Conservation (phyloP, 2,797 vertebrate genomes). For the Triplophysa bombifrons region DNA sequence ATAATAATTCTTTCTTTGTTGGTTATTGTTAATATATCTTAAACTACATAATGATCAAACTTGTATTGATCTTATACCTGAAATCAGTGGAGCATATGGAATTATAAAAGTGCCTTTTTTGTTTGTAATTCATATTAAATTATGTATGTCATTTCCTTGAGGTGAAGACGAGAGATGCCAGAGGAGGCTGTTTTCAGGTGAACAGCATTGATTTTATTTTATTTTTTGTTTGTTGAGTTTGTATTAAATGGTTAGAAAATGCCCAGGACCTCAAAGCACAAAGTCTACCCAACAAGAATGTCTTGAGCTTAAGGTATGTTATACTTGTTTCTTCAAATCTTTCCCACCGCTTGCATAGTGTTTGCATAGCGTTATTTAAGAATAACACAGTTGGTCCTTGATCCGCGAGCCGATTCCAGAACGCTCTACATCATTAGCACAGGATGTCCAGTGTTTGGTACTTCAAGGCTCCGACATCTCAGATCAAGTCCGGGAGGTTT, state of each 20-base stretch:
- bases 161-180: constrained; percentile 70
- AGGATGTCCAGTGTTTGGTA: background rate
- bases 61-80: constrained; percentile 72
- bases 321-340: background rate
- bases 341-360: background rate
- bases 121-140: constrained; percentile 62
- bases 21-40: constrained; percentile 68
- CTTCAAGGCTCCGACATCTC: constrained; percentile 14
- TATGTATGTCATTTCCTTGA: constrained; percentile 81
- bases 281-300: constrained; percentile 56
- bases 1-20: constrained; percentile 70
- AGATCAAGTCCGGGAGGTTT: background rate
- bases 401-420: constrained; percentile 18
- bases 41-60: constrained; percentile 68
- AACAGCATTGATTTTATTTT: constrained; percentile 50
- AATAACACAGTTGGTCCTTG: background rate
- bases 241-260: constrained; percentile 74
- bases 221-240: constrained; percentile 54
- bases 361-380: background rate
- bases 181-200: constrained; percentile 70
- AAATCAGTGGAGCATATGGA: constrained; percentile 67
- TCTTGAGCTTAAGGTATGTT: background rate
- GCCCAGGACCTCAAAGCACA: constrained; percentile 74
- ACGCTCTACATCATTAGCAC: background rate
- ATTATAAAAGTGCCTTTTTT: constrained; percentile 77